Base-by-base conservation (phyloP, 2,113 vertebrate species). In the Lathamus discolor region DNA sequence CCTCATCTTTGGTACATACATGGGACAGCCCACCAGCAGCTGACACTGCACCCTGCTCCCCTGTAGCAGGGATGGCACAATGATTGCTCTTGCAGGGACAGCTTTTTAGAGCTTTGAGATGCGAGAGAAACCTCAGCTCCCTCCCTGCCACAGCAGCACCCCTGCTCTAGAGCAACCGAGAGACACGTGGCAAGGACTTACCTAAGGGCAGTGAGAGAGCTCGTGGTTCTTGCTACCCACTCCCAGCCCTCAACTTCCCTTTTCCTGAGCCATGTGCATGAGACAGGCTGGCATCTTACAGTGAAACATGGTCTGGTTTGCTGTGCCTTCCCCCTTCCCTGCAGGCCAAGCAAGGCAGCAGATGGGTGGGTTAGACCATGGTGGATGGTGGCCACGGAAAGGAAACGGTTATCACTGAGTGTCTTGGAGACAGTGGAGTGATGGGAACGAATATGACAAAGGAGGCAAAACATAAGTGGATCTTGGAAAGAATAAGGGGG, bases 391-490 rank as follows among this genome's bases (percentile, higher is more conserved):
- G 82, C 62, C 91, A 94, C 74, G 82, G 63, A 92, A 74, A 48
- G 68, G 86, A 87, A 81, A 89, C 9, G 4, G 43, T 81, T 77
- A 61, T 28, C 18, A 0, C 39, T 2, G 39, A 44, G 43, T 64
- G 64, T 52, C 74, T 49, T 49, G 39, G 62, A 52, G 39, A 93
- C 77, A 69, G 48, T 35, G 43, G 39, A 25, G 44, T 83, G 78
- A 95, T 89, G 70, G 81, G 70, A 94, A 93, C 49, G 44, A 86
- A 67, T 52, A 94, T 20, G 11, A 89, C 68, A 81, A 22, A 79
- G 69, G 41, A 95, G 18, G n/a, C 23, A 73, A 89, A 88, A 68
- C 86, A 93, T 77, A 96, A 44, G 17, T 29, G 63, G 86, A 69
- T 29, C 78, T 29, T 51, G 74, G 77, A 70, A 61, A 49, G 73